Conservation (phyloP, 2,113 vertebrate genomes). For the Hiodon alosoides region DNA sequence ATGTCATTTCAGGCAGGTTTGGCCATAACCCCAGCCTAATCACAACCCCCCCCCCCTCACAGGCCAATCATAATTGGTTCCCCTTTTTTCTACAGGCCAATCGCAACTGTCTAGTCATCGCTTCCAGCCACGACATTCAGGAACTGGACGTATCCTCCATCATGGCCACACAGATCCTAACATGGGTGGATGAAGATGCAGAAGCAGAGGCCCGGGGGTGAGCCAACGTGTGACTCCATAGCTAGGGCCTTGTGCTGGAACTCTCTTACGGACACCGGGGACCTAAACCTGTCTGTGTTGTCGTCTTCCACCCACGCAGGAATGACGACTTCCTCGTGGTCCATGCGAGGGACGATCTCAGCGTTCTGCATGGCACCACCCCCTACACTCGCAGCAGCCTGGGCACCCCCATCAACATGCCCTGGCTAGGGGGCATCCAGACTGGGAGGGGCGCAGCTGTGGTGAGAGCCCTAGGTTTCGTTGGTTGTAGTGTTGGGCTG, state of each 20-base stretch:
- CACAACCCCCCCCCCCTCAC: too few relatives aligned
- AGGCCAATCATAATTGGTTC: background rate
- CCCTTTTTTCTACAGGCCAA: conserved; percentile 74
- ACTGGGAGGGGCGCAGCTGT: conserved; percentile 91
- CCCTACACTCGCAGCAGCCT: conserved; percentile 91
- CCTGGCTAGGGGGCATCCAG: conserved; percentile 89
- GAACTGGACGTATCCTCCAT: conserved; percentile 96
- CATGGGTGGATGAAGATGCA: conserved; percentile 90
- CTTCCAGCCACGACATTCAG: conserved; percentile 94
- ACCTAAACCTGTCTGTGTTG: too few relatives aligned
- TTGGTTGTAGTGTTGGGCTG: too few relatives aligned
- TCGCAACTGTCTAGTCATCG: conserved; percentile 94
- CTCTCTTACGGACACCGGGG: too few relatives aligned
- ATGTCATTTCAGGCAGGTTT: too few relatives aligned
- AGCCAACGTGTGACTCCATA: conserved; percentile 2
- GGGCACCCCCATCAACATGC: conserved; percentile 95
- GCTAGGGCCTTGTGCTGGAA: too few relatives aligned
- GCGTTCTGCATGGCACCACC: conserved; percentile 80
- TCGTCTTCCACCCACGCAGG: conserved; percentile 35
- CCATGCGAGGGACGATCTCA: conserved; percentile 81
- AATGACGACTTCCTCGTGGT: conserved; percentile 90
- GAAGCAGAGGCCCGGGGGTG: conserved; percentile 88
- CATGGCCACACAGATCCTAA: conserved; percentile 87
- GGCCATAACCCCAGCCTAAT: too few relatives aligned
- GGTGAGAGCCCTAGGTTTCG: conserved; percentile 60